Conservation (phyloP, 2,113 vertebrate genomes). For the Eurypyga helias region DNA sequence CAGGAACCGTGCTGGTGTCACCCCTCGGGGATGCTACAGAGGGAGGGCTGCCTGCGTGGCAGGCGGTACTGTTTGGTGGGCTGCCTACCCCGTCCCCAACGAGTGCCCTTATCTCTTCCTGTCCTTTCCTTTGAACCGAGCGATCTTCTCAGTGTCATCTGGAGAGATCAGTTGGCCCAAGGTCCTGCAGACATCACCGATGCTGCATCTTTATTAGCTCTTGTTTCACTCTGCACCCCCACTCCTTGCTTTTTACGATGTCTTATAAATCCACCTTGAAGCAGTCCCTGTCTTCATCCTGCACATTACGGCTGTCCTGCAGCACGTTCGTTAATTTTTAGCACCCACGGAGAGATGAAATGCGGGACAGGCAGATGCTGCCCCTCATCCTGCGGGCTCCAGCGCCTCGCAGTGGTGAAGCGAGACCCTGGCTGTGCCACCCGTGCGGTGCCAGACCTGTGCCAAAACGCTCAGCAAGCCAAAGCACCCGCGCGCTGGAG, state of each 20-base stretch:
- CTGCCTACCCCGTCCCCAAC: not conserved
- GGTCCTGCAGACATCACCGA: not conserved
- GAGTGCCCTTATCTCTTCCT: not conserved
- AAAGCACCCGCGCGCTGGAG: fast-evolving
- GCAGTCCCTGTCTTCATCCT: constrained; percentile 12
- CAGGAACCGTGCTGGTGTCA: not conserved
- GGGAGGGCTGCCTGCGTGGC: not conserved
- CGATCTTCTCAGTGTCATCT: not conserved
- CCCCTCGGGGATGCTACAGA: fast-evolving
- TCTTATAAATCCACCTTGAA: constrained; percentile 44
- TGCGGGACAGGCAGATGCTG: not conserved
- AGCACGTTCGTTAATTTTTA: constrained; percentile 59
- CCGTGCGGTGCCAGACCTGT: not conserved
- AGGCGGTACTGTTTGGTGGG: not conserved
- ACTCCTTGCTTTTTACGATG: not conserved
- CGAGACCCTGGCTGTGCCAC: not conserved
- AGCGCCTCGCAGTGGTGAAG: constrained; percentile 17
- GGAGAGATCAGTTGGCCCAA: not conserved
- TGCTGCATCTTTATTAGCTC: constrained; percentile 39
- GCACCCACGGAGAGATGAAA: not conserved
- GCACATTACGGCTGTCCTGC: constrained; percentile 22
- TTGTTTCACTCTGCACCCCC: not conserved
- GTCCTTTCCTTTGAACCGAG: not conserved
- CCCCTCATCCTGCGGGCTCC: not conserved
- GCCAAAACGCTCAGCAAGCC: not conserved